Conservation (phyloP, 2,113 vertebrate species). For the Gymnarchus niloticus region DNA sequence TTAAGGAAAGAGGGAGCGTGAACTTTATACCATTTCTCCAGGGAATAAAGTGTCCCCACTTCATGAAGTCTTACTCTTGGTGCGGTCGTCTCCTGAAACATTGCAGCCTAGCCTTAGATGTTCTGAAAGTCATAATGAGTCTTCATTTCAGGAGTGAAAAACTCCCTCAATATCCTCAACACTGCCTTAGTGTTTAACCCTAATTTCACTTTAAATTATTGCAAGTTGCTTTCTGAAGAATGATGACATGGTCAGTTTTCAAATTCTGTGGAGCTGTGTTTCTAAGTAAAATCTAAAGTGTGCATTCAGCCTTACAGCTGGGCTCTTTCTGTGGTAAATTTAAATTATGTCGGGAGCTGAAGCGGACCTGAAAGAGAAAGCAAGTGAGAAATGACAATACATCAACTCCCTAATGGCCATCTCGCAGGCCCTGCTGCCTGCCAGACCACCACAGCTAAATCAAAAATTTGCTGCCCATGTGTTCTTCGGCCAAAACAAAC, state of each 20-base stretch:
- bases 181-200: not conserved
- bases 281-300: not conserved
- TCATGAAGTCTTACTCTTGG: not conserved
- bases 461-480: not conserved
- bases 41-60: conserved; percentile 11
- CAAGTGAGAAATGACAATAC: not conserved
- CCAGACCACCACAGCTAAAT: conserved; percentile 2
- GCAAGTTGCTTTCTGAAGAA: no score
- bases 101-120: not conserved
- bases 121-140: not conserved
- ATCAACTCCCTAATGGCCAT: not conserved
- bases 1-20: conserved; percentile 37
- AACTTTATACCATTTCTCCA: conserved; percentile 46
- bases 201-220: no score
- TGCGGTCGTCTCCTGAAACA: not conserved
- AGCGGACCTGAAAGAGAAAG: not conserved
- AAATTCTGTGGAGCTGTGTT: not conserved
- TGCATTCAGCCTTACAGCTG: not conserved
- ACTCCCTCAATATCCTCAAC: not conserved
- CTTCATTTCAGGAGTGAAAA: no score
- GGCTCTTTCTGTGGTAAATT: not conserved
- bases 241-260: not conserved
- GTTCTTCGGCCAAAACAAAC: not conserved
- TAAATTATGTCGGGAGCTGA: not conserved
- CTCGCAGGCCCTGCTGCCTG: not conserved